Conservation (phyloP, 35 echinoderm and acorn worm genomes). For the Patiria miniata region DNA sequence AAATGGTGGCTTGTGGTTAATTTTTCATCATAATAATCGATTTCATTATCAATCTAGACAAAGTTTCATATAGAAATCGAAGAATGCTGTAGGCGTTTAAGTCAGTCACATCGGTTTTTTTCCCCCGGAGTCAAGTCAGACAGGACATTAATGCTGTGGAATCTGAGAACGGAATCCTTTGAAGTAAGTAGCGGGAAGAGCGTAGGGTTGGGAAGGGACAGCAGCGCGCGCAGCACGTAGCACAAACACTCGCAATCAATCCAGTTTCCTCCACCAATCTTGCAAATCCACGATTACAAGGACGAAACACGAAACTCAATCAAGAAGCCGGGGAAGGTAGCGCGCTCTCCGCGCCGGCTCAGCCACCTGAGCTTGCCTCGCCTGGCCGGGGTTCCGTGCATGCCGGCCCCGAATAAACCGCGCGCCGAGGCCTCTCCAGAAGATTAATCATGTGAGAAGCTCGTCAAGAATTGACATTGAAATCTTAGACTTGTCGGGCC, state of each 20-base stretch:
- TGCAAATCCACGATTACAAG: slow-evolving; percentile 17
- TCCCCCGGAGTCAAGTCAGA: neutral
- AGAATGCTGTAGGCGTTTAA: too few species aligned
- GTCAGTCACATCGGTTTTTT: too few species aligned
- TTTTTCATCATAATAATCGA: too few species aligned
- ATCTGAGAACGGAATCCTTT: slow-evolving; percentile 22
- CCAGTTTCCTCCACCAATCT: slow-evolving; percentile 18
- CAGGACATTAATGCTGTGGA: neutral
- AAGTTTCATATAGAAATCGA: too few species aligned
- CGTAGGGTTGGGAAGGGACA: neutral
- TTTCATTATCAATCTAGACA: too few species aligned
- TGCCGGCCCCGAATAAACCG: neutral
- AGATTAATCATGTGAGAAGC: slow-evolving; percentile 21
- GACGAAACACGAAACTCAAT: slow-evolving; percentile 28
- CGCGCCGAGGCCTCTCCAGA: neutral
- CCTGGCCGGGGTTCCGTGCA: too few species aligned
- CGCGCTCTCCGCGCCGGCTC: neutral
- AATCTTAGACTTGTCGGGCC: slow-evolving; percentile 19
- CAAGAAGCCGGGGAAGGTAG: neutral
- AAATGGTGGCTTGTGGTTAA: too few species aligned
- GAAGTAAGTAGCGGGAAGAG: neutral
- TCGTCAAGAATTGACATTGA: slow-evolving; percentile 33
- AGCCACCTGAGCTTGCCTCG: slow-evolving; percentile 20
- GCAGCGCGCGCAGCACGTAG: neutral
- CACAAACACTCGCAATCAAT: slow-evolving; percentile 33